Conservation (phyloP, 2,797 vertebrate genomes). For the Acipenser ruthenus region DNA sequence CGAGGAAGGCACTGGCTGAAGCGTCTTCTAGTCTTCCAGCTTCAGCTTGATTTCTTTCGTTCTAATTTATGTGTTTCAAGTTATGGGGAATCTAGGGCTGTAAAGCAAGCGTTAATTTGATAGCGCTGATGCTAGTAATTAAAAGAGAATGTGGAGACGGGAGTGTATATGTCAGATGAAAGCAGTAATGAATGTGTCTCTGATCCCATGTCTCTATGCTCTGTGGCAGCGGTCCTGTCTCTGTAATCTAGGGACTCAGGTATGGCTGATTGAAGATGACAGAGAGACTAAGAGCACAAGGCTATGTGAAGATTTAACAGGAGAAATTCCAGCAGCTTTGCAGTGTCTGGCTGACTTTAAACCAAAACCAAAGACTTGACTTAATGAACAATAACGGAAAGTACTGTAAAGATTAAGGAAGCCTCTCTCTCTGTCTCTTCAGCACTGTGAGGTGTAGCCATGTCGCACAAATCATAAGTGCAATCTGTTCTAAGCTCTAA, state of each 20-base stretch:
- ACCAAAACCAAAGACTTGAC: neutral
- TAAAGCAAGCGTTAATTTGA: conserved; percentile 12
- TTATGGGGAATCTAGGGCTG: neutral
- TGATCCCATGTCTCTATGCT: neutral
- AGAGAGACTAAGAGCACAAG: conserved; percentile 6
- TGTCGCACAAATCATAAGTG: no score
- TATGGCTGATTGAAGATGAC: conserved; percentile 2
- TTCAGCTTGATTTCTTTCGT: no score
- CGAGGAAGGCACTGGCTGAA: no score
- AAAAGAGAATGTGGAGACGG: conserved; percentile 8
- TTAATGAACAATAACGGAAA: neutral
- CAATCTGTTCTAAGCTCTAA: no score
- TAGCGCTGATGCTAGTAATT: conserved; percentile 15
- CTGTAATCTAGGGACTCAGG: neutral
- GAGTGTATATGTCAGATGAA: conserved; percentile 17
- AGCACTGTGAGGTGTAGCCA: neutral
- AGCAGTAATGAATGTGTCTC: conserved; percentile 14
- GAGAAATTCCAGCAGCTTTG: neutral
- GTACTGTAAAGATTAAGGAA: neutral
- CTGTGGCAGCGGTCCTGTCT: neutral
- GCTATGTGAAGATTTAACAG: neutral
- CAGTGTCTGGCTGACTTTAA: neutral
- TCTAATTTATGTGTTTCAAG: no score
- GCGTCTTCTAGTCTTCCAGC: no score
- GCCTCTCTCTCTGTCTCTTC: conserved; percentile 1